Conservation (phyloP, 2,888 invertebrate genomes). For the Lasioglossum figueresi region DNA sequence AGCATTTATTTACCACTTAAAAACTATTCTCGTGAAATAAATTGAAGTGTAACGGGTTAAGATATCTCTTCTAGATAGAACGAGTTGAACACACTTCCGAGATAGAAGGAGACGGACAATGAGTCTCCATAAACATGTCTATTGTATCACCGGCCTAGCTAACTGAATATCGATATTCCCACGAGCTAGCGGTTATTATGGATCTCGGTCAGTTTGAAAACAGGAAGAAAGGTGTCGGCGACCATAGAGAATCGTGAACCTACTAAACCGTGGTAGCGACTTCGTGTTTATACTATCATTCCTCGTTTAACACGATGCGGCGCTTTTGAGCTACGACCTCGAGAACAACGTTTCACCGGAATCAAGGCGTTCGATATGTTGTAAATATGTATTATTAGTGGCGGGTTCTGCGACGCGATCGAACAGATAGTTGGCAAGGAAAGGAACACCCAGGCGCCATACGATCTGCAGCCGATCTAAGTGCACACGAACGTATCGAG, state of each 20-base stretch:
- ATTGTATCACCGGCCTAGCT: background rate
- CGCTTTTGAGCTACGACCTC: background rate
- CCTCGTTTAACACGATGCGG: background rate
- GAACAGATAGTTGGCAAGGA: constrained; percentile 22
- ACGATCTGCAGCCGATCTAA: constrained; percentile 34
- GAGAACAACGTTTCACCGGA: background rate
- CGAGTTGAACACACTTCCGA: background rate
- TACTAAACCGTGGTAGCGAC: background rate
- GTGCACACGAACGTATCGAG: constrained; percentile 30
- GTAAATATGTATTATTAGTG: background rate
- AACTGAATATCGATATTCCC: background rate
- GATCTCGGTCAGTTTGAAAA: background rate
- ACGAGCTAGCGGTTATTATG: background rate
- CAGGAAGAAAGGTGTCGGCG: background rate
- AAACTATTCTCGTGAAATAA: too few species aligned
- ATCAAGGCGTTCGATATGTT: background rate
- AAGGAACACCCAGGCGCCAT: constrained; percentile 35
- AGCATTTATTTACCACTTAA: too few species aligned
- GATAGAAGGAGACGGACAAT: background rate
- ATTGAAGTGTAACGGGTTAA: too few species aligned
- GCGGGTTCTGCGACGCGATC: constrained; percentile 20
- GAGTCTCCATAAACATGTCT: background rate
- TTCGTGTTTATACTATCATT: background rate
- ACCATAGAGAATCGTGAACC: background rate
- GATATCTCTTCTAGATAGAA: background rate